phyloP scores from a whole-genome alignment of 2,888 invertebrate species.

The Neoaliturus tenellus region DNA sequence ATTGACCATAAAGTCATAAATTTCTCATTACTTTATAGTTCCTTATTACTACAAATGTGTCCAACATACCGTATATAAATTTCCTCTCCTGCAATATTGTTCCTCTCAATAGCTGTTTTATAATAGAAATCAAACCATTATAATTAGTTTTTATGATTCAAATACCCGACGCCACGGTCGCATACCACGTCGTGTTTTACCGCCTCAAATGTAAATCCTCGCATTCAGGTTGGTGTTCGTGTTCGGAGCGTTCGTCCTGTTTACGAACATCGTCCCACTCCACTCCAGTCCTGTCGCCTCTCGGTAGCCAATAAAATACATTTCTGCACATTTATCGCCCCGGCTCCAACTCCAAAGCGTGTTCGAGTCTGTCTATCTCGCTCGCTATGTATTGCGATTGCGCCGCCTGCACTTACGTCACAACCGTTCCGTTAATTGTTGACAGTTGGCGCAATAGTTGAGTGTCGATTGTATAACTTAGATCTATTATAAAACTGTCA shows the following conservation, averaged over 20 bases:
- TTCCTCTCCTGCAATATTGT: too few species aligned
- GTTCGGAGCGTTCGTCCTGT: not conserved
- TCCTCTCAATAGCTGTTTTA: too few species aligned
- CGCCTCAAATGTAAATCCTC: not conserved
- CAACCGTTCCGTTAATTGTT: not conserved
- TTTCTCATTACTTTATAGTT: too few species aligned
- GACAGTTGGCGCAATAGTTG: not conserved
- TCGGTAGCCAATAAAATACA: conserved; percentile 50
- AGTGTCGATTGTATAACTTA: not conserved
- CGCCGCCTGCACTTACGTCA: not conserved
- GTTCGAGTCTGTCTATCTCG: not conserved
- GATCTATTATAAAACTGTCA: not conserved
- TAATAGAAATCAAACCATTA: too few species aligned
- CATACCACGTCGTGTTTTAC: too few species aligned
- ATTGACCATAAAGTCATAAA: too few species aligned
- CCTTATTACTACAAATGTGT: too few species aligned
- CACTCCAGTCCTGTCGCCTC: not conserved
- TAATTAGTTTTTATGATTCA: too few species aligned
- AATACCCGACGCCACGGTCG: too few species aligned
- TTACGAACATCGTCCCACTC: not conserved
- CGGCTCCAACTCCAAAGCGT: not conserved
- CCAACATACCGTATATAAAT: too few species aligned
- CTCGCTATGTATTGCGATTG: conserved; percentile 1
- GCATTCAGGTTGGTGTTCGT: not conserved
- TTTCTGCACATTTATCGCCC: not conserved